Percentiles rank a stretch among this genome's conserved stretches.
Conservation (phyloP, 92 coral and sea anemone species). For the Zoanthus sociatus region DNA sequence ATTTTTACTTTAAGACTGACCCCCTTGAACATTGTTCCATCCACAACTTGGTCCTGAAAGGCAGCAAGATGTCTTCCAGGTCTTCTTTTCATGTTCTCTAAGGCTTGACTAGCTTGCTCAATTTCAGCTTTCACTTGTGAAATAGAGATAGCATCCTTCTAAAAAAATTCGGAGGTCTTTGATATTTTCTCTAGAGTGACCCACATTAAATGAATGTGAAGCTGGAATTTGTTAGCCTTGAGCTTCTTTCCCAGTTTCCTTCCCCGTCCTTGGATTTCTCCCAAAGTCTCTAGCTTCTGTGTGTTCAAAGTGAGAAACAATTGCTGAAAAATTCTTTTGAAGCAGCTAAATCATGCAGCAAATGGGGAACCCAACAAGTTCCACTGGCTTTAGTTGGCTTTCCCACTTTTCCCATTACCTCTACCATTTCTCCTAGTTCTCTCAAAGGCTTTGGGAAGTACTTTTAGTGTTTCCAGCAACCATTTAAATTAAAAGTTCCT, state of each 20-base stretch:
- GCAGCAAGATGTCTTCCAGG: constrained; percentile 42
- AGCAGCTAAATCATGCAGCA: constrained; percentile 46
- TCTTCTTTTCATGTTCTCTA: constrained; percentile 44
- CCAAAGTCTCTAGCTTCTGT: constrained; percentile 51
- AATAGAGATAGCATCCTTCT: constrained; percentile 40
- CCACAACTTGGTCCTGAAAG: constrained; percentile 41
- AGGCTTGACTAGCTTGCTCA: constrained; percentile 37
- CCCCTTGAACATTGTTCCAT: constrained; percentile 37
- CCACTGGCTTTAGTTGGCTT: constrained; percentile 57
- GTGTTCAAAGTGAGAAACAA: constrained; percentile 54
- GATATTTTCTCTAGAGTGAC: constrained; percentile 42
- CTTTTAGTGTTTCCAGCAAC: constrained; percentile 63
- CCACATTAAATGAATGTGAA: constrained; percentile 42
- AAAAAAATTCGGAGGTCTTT: constrained; percentile 39
- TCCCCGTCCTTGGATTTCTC: constrained; percentile 48
- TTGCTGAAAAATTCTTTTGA: constrained; percentile 28
- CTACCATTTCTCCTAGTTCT: constrained; percentile 38
- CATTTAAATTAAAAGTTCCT: constrained; percentile 47
- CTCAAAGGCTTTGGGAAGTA: constrained; percentile 51
- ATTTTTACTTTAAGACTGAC: constrained; percentile 48
- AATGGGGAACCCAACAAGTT: constrained; percentile 54
- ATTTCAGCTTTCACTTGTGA: constrained; percentile 39
- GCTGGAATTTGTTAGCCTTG: constrained; percentile 45
- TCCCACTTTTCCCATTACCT: constrained; percentile 54
- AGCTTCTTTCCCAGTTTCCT: constrained; percentile 30